Percentiles rank a stretch among this genome's conserved stretches.
Conservation (phyloP, 2,113 vertebrate genomes). For the Hypanus sabinus region DNA sequence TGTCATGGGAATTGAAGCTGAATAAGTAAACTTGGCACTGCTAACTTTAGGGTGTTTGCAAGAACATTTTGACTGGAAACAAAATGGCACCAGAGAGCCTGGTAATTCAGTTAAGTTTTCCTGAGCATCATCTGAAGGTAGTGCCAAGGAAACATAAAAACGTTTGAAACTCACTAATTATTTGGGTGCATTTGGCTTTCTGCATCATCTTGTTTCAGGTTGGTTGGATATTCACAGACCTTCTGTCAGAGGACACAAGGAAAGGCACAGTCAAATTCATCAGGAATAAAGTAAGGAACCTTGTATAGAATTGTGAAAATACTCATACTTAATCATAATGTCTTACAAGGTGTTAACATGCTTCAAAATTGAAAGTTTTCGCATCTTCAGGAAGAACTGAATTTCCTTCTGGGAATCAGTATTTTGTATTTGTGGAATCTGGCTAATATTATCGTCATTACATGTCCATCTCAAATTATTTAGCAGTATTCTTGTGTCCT, state of each 20-base stretch:
- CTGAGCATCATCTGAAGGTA: neutral
- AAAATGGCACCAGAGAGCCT: neutral
- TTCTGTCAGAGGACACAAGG: conserved; percentile 88
- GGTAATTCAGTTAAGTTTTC: neutral
- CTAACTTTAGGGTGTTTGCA: neutral
- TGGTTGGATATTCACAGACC: conserved; percentile 96
- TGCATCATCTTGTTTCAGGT: conserved; percentile 57
- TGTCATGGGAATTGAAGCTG: neutral
- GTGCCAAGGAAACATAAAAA: neutral
- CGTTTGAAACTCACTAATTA: neutral
- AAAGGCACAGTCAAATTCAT: conserved; percentile 91
- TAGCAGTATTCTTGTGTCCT: neutral
- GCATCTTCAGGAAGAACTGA: neutral
- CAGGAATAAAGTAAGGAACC: conserved; percentile 75
- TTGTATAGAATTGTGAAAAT: neutral
- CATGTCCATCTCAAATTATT: neutral
- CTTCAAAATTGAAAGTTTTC: neutral
- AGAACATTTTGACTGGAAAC: neutral
- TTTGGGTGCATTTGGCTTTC: neutral
- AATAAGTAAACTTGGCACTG: neutral
- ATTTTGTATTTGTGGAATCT: neutral
- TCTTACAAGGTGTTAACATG: neutral
- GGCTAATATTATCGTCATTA: neutral
- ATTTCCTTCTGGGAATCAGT: neutral
- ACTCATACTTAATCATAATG: neutral